Conservation (phyloP, 1,140 invertebrate species). For the Wasmannia auropunctata region DNA sequence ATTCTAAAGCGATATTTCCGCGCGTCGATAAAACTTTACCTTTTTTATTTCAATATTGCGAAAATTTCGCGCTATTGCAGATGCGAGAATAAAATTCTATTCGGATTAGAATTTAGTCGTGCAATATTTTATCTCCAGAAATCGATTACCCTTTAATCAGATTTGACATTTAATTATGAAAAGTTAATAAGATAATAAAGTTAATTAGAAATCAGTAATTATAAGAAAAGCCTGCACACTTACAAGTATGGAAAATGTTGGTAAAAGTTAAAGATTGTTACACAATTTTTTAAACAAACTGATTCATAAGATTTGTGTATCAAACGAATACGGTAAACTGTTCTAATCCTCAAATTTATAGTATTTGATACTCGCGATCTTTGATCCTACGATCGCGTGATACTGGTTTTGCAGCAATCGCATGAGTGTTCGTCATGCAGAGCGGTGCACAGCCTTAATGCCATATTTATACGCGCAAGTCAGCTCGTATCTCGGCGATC, state of each 20-base stretch:
- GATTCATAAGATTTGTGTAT: not conserved
- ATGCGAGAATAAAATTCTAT: not conserved
- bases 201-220: not conserved
- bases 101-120: not conserved
- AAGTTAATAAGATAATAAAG: not conserved
- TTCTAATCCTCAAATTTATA: conserved; percentile 20
- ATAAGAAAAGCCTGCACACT: not conserved
- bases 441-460: conserved; percentile 14
- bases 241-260: not conserved
- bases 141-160: not conserved
- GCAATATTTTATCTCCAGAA: not conserved
- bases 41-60: not conserved
- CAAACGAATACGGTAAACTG: not conserved
- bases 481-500: conserved; percentile 30
- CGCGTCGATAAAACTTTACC: not conserved
- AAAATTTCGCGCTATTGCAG: not conserved
- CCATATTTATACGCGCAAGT: conserved; percentile 14
- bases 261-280: not conserved
- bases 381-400: conserved; percentile 17
- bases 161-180: not conserved
- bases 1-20: conserved; percentile 35
- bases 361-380: conserved; percentile 16
- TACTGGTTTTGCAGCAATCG: conserved; percentile 5
- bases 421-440: conserved; percentile 22
- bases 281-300: not conserved